Conservation (phyloP, 1,140 invertebrate species). For the Heliconius melpomene region DNA sequence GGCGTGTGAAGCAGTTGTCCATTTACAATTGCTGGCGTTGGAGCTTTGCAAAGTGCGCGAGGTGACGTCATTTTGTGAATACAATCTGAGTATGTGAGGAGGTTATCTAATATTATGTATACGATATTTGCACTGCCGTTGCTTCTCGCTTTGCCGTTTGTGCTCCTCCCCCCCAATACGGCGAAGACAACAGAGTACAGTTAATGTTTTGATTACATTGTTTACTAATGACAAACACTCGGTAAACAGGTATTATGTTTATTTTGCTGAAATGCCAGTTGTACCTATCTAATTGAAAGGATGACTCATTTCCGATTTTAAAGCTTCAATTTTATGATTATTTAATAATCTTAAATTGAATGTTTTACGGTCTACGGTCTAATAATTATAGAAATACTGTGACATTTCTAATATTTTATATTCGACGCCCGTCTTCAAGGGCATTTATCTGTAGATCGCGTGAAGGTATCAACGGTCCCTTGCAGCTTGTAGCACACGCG, state of each 20-base stretch:
- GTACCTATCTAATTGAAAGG: background rate
- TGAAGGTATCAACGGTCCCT: no score
- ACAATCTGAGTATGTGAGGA: no score
- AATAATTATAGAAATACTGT: background rate
- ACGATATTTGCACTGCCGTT: no score
- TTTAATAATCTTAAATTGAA: background rate
- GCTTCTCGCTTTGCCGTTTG: no score
- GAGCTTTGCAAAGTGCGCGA: no score
- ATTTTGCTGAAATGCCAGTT: background rate
- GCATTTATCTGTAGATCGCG: no score
- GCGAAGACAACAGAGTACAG: background rate
- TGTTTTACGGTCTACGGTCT: background rate
- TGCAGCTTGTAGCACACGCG: background rate
- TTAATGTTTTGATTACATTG: conserved; percentile 4
- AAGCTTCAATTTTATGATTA: background rate
- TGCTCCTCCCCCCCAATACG: no score
- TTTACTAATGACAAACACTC: background rate
- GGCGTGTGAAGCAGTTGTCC: conserved; percentile 27
- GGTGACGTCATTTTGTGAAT: no score
- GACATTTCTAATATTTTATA: background rate
- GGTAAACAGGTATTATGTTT: background rate
- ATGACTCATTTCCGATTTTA: background rate
- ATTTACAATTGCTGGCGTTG: conserved; percentile 22
- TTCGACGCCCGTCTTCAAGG: no score
- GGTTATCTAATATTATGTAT: no score